Evolutionary conservation across 2,888 invertebrate species (phyloP).

Genomic region (Melanophora roralis): DNA sequence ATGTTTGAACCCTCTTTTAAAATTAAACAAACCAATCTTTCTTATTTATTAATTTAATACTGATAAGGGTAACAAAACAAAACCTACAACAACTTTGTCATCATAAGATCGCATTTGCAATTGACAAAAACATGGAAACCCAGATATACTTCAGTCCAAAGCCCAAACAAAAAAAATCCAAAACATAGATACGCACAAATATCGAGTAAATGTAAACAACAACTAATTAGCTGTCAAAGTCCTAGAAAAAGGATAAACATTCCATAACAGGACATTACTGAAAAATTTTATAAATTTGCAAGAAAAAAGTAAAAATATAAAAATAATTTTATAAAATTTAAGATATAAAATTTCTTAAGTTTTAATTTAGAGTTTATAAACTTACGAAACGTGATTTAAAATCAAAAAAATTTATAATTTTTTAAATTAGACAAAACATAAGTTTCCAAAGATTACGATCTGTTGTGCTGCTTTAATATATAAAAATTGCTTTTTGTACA

Average conservation of each 20-base stretch:
- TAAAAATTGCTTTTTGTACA: too few species aligned
- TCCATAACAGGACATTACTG: slow-evolving; percentile 13
- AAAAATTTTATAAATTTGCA: background rate
- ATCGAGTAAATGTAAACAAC: slow-evolving; percentile 17
- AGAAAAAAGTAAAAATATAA: background rate
- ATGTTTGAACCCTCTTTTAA: slow-evolving; percentile 4
- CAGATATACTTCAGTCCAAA: too few species aligned
- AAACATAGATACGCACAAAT: background rate
- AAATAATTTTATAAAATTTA: slow-evolving; percentile 8
- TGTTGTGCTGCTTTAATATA: too few species aligned
- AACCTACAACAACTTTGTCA: background rate
- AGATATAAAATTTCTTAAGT: too few species aligned
- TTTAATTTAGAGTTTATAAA: too few species aligned
- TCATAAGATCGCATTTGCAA: slow-evolving; percentile 30
- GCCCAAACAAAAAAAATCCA: too few species aligned
- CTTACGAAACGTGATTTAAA: too few species aligned
- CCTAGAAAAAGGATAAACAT: background rate
- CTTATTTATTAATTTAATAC: background rate
- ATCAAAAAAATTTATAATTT: too few species aligned
- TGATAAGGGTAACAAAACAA: slow-evolving; percentile 16
- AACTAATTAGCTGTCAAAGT: slow-evolving; percentile 21
- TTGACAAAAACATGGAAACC: too few species aligned
- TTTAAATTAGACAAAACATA: too few species aligned
- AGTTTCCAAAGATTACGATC: too few species aligned
- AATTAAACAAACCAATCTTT: background rate